A percentile compares a stretch with the other conserved stretches of the same genome.
Evolutionary conservation across 2,113 vertebrate species (phyloP).

Genomic region (Emydocephalus ijimae): DNA sequence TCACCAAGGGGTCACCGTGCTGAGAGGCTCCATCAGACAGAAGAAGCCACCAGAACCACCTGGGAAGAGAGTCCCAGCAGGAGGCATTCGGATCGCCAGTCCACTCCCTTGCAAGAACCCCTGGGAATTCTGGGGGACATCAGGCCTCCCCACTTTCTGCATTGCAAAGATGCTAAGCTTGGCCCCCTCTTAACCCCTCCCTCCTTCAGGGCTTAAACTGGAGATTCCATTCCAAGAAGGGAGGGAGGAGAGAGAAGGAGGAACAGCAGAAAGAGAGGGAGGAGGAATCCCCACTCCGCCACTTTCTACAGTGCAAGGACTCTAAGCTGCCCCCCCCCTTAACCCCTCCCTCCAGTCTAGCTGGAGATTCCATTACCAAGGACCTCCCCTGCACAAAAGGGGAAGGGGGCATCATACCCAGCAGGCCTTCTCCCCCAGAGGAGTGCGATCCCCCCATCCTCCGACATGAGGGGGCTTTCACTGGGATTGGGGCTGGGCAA

Average conservation of each 20-base stretch:
- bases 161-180: not conserved
- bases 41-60: not conserved
- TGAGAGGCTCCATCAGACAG: too few species aligned
- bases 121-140: not conserved
- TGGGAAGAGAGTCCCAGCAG: not conserved
- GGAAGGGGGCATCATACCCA: not conserved
- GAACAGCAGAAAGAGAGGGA: too few species aligned
- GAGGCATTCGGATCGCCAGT: not conserved
- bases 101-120: not conserved
- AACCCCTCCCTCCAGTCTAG: not conserved
- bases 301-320: not conserved
- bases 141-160: not conserved
- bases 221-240: not conserved
- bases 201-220: not conserved
- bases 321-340: not conserved
- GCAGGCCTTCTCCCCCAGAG: not conserved
- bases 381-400: not conserved
- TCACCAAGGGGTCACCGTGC: not conserved
- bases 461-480: not conserved
- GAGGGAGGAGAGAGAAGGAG: too few species aligned
- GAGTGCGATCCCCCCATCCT: not conserved
- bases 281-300: not conserved
- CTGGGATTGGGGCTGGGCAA: not conserved
- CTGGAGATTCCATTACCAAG: not conserved
- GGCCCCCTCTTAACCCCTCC: not conserved